A percentile compares a stretch with the other conserved stretches of the same genome.
phyloP scores from a whole-genome alignment of 1,140 invertebrate species.

The Leptonema lineaticorne region DNA sequence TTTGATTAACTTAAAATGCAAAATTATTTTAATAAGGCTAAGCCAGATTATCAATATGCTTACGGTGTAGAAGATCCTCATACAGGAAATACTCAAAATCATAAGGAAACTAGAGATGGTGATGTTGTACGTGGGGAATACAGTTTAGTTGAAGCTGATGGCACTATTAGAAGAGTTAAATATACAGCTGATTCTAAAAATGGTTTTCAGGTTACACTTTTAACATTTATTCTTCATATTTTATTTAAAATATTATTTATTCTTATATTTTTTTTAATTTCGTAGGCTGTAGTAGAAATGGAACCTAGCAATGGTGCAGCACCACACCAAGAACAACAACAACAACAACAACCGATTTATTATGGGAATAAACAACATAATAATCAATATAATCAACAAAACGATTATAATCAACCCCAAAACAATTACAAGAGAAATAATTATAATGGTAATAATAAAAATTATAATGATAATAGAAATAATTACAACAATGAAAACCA shows the following conservation, averaged over 20 bases:
- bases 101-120: constrained; percentile 67
- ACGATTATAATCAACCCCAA: constrained; percentile 45
- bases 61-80: constrained; percentile 70
- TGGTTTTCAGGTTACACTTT: constrained; percentile 48
- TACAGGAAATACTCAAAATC: constrained; percentile 69
- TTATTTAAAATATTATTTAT: constrained; percentile 8
- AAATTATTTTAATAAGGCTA: constrained; percentile 51
- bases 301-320: constrained; percentile 45
- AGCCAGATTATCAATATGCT: constrained; percentile 67
- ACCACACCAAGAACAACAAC: constrained; percentile 44
- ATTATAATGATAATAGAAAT: constrained; percentile 25
- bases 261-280: constrained; percentile 25
- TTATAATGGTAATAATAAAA: constrained; percentile 23
- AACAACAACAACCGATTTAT: constrained; percentile 45
- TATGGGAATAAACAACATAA: constrained; percentile 46
- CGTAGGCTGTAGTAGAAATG: constrained; percentile 53
- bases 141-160: constrained; percentile 57
- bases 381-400: constrained; percentile 7
- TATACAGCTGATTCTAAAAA: constrained; percentile 60
- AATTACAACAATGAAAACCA: constrained; percentile 8
- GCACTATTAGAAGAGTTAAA: constrained; percentile 56
- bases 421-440: constrained; percentile 24
- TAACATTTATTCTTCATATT: neutral
- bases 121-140: constrained; percentile 70
- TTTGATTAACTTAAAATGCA: neutral